Conservation (phyloP, 2,113 vertebrate species). For the Varanus salvator region DNA sequence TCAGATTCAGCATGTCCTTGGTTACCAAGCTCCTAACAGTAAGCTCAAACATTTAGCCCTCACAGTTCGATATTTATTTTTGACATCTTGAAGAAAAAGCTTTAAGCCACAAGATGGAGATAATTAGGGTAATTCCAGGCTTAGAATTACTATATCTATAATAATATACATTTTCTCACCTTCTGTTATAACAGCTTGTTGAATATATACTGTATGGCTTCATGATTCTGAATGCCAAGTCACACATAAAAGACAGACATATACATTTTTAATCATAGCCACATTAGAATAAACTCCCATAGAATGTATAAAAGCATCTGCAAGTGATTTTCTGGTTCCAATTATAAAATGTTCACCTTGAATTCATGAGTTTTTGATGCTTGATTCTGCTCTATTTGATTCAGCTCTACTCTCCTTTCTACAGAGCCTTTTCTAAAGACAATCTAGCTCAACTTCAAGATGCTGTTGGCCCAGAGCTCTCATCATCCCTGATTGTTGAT, state of each 20-base stretch:
- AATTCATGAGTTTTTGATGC: not conserved
- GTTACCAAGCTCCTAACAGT: conserved; percentile 29
- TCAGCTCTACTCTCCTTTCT: not conserved
- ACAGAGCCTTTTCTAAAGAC: not conserved
- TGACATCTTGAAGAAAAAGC: conserved; percentile 41
- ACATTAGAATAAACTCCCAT: not conserved
- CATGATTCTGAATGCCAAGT: conserved; percentile 24
- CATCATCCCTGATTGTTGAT: not conserved
- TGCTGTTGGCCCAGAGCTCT: not conserved
- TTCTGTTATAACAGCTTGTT: conserved; percentile 36
- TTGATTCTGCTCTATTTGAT: not conserved
- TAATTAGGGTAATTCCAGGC: conserved; percentile 30
- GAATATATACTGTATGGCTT: conserved; percentile 21
- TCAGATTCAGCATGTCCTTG: conserved; percentile 28
- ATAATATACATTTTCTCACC: conserved; percentile 32
- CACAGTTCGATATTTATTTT: conserved; percentile 44
- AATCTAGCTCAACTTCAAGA: not conserved
- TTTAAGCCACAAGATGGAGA: conserved; percentile 20
- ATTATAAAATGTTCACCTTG: not conserved
- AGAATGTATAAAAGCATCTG: conserved; percentile 31
- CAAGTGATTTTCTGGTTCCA: conserved; percentile 43
- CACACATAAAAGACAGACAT: conserved; percentile 27
- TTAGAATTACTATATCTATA: conserved; percentile 27
- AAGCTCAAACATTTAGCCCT: conserved; percentile 39
- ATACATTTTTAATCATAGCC: conserved; percentile 21